These are phyloP conservation scores for Emydoidea blandingii DNA, from an alignment of 2,797 vertebrate genomes.

Conservation along the genomic window DNA sequence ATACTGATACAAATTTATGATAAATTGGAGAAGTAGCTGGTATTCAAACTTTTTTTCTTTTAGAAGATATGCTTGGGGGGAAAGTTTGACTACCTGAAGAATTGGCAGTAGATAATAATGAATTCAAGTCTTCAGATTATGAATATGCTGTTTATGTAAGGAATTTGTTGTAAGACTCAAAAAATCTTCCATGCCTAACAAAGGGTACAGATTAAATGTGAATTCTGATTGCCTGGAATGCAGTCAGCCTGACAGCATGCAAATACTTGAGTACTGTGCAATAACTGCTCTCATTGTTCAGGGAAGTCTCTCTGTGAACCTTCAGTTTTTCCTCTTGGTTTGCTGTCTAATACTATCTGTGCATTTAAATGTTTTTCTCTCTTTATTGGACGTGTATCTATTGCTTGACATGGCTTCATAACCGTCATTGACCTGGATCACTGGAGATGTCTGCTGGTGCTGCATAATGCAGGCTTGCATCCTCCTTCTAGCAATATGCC, in stretches of 20 bases:
- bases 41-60: not conserved
- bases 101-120: not conserved
- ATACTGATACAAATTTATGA: not conserved
- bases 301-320: constrained; percentile 9
- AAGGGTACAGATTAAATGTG: constrained; percentile 40
- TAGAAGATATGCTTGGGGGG: not conserved
- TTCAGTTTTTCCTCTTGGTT: constrained; percentile 26
- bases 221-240: constrained; percentile 73
- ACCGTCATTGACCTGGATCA: constrained; percentile 23
- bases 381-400: not conserved
- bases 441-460: not conserved
- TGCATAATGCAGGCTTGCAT: not conserved
- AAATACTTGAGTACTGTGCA: constrained; percentile 65
- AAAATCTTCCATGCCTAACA: constrained; percentile 37
- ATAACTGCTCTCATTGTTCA: constrained; percentile 44
- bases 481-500: constrained; percentile 6
- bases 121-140: not conserved
- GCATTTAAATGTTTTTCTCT: not conserved
- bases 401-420: not conserved
- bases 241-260: constrained; percentile 48
- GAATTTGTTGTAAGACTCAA: constrained; percentile 34
- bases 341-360: not conserved
- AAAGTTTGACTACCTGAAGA: not conserved
- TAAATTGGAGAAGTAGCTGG: not conserved
- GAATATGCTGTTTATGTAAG: not conserved